These are phyloP conservation scores for Thymallus thymallus DNA, from an alignment of 2,113 vertebrate genomes.

Conservation along the genomic window DNA sequence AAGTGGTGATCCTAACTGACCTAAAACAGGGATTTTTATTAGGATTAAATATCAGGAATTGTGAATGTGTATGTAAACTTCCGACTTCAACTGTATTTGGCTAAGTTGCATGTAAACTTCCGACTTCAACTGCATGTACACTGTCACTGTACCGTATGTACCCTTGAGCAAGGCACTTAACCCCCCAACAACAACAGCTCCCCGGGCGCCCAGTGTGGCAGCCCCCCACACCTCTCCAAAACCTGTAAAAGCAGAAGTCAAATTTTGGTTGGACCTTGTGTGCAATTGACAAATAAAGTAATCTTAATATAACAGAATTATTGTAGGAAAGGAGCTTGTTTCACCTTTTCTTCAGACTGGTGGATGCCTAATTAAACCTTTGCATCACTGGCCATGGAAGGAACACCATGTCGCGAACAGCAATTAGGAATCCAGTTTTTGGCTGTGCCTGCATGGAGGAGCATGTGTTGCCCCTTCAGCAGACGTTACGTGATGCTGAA, in stretches of 20 bases:
- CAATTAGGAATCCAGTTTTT: conserved; percentile 12
- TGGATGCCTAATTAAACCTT: conserved; percentile 31
- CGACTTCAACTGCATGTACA: not conserved
- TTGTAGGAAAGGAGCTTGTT: not conserved
- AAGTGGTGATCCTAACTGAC: no score
- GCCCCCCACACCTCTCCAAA: no score
- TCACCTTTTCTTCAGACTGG: conserved; percentile 33
- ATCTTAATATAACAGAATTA: not conserved
- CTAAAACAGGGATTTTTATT: no score
- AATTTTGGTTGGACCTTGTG: no score
- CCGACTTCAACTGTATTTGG: no score
- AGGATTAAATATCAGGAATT: no score
- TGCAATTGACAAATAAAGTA: no score
- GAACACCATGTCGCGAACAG: conserved; percentile 33
- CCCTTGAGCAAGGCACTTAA: no score
- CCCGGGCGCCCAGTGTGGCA: no score
- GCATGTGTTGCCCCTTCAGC: conserved; percentile 49
- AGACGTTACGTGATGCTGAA: conserved; percentile 35
- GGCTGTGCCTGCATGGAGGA: conserved; percentile 8
- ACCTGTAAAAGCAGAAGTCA: no score
- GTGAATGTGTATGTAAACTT: conserved; percentile 17
- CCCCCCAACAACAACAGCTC: no score
- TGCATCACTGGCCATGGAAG: conserved; percentile 22
- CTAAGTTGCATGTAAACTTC: no score
- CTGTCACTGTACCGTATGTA: not conserved